phyloP scores from a whole-genome alignment of 2,113 vertebrate species.

The Hippocampus mohnikei region DNA sequence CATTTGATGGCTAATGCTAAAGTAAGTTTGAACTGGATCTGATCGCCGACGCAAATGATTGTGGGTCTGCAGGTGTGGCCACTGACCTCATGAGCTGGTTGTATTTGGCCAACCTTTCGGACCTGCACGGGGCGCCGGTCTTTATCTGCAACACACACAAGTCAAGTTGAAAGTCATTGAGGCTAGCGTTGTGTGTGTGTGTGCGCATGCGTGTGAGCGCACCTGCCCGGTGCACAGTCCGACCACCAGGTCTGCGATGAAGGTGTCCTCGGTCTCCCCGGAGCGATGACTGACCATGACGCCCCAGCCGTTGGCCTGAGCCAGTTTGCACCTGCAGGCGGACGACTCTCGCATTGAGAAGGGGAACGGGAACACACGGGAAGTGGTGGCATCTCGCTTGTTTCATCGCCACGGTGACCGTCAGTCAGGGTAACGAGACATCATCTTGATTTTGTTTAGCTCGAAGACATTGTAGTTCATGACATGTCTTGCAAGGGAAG shows the following conservation, averaged over 20 bases:
- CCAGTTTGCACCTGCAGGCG: slow-evolving; percentile 70
- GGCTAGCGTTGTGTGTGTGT: no score
- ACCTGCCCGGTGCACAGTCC: slow-evolving; percentile 79
- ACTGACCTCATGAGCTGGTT: slow-evolving; percentile 93
- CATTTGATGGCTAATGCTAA: no score
- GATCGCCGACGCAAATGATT: background rate
- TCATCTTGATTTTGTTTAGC: background rate
- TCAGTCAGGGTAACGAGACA: background rate
- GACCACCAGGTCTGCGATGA: slow-evolving; percentile 77
- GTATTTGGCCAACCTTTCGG: slow-evolving; percentile 90
- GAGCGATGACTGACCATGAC: slow-evolving; percentile 79
- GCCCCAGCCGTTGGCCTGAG: slow-evolving; percentile 75
- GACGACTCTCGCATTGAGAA: background rate
- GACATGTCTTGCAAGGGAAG: no score
- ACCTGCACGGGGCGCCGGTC: slow-evolving; percentile 89
- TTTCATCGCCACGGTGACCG: background rate
- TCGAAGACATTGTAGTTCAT: no score
- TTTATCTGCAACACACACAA: slow-evolving; percentile 78
- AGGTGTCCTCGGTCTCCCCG: slow-evolving; percentile 77
- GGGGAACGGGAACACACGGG: background rate
- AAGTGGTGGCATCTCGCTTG: background rate
- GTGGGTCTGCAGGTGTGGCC: background rate
- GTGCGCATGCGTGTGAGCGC: slow-evolving; percentile 1
- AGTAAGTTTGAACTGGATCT: no score
- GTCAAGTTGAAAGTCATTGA: background rate